Conservation (phyloP, 2,797 vertebrate genomes). For the Eospalax fontanierii region DNA sequence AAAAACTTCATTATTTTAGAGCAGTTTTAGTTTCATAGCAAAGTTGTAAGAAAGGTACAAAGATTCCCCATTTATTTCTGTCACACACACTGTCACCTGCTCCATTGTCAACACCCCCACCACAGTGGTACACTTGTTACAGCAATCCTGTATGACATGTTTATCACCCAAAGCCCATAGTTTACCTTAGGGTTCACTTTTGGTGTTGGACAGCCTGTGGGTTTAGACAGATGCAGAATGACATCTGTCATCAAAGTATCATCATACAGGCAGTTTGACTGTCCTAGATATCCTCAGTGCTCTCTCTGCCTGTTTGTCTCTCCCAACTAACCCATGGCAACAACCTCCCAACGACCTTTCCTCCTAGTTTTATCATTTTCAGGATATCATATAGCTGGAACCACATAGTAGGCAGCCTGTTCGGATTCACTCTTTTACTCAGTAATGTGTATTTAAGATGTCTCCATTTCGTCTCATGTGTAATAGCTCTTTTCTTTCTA, state of each 20-base stretch:
- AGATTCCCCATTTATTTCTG: not conserved
- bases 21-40: not conserved
- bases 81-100: not conserved
- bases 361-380: not conserved
- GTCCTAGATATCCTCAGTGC: not conserved
- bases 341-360: not conserved
- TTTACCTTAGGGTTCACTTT: not conserved
- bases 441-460: not conserved
- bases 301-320: not conserved
- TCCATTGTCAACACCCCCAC: not conserved
- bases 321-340: not conserved
- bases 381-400: not conserved
- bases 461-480: not conserved
- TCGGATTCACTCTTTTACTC: not conserved
- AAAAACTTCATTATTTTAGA: slow-evolving; percentile 7
- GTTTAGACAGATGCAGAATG: not conserved
- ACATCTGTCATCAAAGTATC: not conserved
- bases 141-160: not conserved
- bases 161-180: not conserved
- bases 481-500: not conserved
- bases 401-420: not conserved
- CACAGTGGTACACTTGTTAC: not conserved
- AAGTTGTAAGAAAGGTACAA: not conserved
- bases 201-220: too few relatives aligned
- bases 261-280: not conserved